Conservation (phyloP, 2,113 vertebrate species). For the Etheostoma spectabile region DNA sequence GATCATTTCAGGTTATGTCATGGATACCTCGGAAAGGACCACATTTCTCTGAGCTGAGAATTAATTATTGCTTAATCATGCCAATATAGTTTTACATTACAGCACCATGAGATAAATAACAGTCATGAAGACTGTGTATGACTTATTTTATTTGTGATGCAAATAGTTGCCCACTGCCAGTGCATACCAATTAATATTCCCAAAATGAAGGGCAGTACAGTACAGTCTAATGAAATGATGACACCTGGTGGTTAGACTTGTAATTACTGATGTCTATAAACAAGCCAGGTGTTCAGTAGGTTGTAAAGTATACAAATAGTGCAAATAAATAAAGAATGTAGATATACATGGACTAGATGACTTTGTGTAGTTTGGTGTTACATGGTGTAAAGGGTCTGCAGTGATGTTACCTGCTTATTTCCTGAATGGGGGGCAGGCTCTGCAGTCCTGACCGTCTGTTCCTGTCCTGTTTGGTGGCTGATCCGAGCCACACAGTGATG, state of each 20-base stretch:
- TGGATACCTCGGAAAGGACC: background rate
- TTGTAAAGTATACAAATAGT: no score
- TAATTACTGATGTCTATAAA: slow-evolving; percentile 1
- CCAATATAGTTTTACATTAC: background rate
- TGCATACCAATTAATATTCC: background rate
- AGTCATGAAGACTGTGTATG: background rate
- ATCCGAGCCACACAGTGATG: no score
- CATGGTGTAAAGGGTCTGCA: no score
- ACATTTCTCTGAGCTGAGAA: background rate
- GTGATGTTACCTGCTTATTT: no score
- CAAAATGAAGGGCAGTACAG: background rate
- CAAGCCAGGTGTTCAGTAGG: no score
- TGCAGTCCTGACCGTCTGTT: no score
- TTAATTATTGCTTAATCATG: background rate
- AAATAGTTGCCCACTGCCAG: background rate
- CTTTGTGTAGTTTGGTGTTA: no score
- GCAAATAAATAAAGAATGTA: no score
- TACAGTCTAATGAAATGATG: background rate
- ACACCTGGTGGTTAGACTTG: slow-evolving; percentile 45
- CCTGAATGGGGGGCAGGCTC: no score
- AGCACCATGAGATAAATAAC: background rate
- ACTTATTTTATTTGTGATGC: background rate
- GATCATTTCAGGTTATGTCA: background rate
- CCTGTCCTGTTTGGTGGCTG: no score
- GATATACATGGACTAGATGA: no score